Base-by-base conservation (phyloP, 2,113 vertebrate species). In the Nipponia nippon region DNA sequence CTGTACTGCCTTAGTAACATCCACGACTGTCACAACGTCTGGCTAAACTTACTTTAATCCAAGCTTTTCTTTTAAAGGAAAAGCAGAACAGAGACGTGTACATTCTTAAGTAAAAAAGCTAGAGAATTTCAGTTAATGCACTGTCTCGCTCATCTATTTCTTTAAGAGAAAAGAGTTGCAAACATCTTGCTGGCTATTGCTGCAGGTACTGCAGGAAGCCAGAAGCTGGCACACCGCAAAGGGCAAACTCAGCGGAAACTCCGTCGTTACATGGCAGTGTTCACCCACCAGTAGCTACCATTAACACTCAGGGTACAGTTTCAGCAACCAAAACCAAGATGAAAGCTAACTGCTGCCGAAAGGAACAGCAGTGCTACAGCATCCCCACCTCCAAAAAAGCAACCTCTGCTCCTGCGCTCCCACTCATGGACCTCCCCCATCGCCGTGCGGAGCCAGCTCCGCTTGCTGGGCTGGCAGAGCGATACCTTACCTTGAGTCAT, bases 201-300 rank as follows among this genome's bases (percentile, higher is more conserved):
- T 40, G 52, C 44, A 83, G 71, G 83, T 95, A 87, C 44, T 66
- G 89, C 94, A 95, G 94, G 94, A 96, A 97, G 87, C 53, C 80
- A 76, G 71, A 69, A 63, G 46, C 77, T 94, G 96, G 91, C 94
- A 97, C 73, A 70, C 52, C 16, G 1, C 95, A 95, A 77, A 89
- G 92, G 66, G 69, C 87, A 61, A 86, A 44, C 44, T 84, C 89
- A 62, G 84, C 77, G 62, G 95, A 97, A 97, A 93, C 94, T 59
- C 65, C 1, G 34, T 32, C 1, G 1, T 76, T 76, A 80, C 49
- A 72, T 46, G 84, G 83, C 91, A 94, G 38, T 0, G 20, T 20
- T 84, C 90, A 83, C 91, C 81, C 91, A 82, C 78, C 85, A 95
- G 70, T 2, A 91, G 47, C 73, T 78, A 67, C 47, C 80, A 80